Percentiles rank a stretch among this genome's conserved stretches.
Evolutionary conservation across 2,797 vertebrate genomes (phyloP).

Genomic region (Anguilla pacifica): DNA sequence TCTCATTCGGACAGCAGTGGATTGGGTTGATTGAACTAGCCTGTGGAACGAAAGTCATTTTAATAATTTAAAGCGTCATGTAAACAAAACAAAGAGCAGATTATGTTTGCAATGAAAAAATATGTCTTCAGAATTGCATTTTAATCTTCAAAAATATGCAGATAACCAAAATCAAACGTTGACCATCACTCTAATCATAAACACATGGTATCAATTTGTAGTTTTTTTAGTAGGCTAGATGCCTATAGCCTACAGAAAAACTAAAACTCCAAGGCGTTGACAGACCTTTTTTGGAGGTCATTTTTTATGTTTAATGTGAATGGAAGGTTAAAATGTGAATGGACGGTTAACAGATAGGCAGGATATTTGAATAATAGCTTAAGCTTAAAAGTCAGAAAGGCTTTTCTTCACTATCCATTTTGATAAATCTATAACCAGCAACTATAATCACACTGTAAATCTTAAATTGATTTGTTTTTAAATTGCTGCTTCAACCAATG

Average conservation of each 20-base stretch:
- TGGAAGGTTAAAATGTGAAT: no score
- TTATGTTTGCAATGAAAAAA: background rate
- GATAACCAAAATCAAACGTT: background rate
- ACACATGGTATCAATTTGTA: background rate
- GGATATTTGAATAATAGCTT: background rate
- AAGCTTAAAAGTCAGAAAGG: background rate
- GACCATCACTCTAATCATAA: background rate
- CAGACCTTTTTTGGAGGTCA: no score
- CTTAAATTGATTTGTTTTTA: background rate
- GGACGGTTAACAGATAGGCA: no score
- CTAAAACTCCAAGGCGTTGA: background rate
- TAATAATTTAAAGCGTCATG: background rate
- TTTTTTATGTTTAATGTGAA: no score
- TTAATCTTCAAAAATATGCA: background rate
- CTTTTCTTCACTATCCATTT: background rate
- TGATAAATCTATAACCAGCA: background rate
- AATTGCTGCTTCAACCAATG: background rate
- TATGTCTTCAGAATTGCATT: background rate
- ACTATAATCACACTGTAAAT: background rate
- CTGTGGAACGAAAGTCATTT: background rate
- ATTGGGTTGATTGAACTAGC: background rate
- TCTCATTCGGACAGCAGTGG: background rate
- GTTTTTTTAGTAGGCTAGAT: background rate
- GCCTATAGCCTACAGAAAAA: background rate
- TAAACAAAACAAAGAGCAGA: background rate